Base-by-base conservation (phyloP, 2,113 vertebrate species). In the Ammodytes marinus region DNA sequence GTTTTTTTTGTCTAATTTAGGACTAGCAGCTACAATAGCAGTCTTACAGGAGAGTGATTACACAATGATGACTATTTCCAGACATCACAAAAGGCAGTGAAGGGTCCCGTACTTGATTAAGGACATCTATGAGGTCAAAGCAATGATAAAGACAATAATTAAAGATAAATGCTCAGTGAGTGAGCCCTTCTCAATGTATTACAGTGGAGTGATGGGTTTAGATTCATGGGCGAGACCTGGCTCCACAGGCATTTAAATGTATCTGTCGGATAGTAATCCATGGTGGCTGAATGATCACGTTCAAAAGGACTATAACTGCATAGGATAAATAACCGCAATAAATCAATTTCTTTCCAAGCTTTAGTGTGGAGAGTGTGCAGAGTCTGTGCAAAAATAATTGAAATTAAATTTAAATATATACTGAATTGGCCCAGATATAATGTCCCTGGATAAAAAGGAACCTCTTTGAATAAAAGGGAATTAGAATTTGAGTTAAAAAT, bases 51-150 rank as follows among this genome's bases (percentile, higher is more conserved):
- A n/a, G 39, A 70, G 27, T 37, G 37, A 79, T 76, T 81, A 57
- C 39, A 67, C 59, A 71, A 71, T 74, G 71, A 78, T 59, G 11
- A 79, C 45, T 1, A 53, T 19, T 55, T 75, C 49, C 67, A 90
- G 88, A 83, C 73, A 89, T 77, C 63, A 69, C 54, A 87, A 82
- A 79, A 70, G 77, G 49, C 57, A 80, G 39, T 53, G 71, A 77
- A 77, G 74, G 65, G 27, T 47, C 54, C 15, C 70, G 74, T 59
- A 57, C 52, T 75, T 66, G 71, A 75, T 82, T 72, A 47, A 40
- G 86, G 40, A 80, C 61, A 74, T 40, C 37, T 17, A 4, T 52
- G 66, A 60, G 88, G 82, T 77, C 87, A 88, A 91, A 89, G 58
- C 83, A 84, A 79, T n/a, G 74, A 91, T 84, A 80, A 81, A 14